Evolutionary conservation across 2,113 vertebrate genomes (phyloP), one percentile per base, ranked within the genome.

Genomic region (Charina bottae): DNA sequence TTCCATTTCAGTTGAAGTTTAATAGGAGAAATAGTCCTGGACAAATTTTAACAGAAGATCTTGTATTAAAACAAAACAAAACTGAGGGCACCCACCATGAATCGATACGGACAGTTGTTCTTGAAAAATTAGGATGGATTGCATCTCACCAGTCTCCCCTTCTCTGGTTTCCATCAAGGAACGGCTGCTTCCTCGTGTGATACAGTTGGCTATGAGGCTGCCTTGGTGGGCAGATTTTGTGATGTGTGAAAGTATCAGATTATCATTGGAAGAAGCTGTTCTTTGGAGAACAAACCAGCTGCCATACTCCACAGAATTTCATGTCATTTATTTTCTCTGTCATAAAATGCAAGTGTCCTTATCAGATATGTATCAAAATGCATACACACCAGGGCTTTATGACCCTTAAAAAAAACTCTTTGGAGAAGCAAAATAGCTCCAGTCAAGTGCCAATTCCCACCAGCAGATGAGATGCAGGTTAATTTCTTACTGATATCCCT

Each of bases 221-320:
- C 64, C 21, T 92, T 62, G 56, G 72, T 21, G 87, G 56, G 87
- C 56, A 89, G 56, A 92, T 78, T 92, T 54, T 89, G 72, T 54
- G 91, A 84, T 62, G 46, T 84, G 56, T 84, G 91, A 89, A 92
- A 92, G 86, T 84, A 88, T n/a, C 68, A 92, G 68, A n/a, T 92
- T 83, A 89, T 54, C 37, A 58, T n/a, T 84, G 53, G 64, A 92
- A 91, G n/a, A 23, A 33, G 84, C 24, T 85, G 87, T 62, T 88
- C 28, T 21, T 93, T 4, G 89, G 28, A 94, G 17, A 4, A 83
- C 53, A 84, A 87, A n/a, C 92, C 37, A 91, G 92, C 83, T 93
- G 85, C 54, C 56, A 87, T 95, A 92, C 26, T 90, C 91, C 93
- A 88, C 91, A 88, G 92, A 92, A 94, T 42, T 94, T 88, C 60